Conservation (phyloP, 2,888 invertebrate species). For the Clitarchus hookeri region DNA sequence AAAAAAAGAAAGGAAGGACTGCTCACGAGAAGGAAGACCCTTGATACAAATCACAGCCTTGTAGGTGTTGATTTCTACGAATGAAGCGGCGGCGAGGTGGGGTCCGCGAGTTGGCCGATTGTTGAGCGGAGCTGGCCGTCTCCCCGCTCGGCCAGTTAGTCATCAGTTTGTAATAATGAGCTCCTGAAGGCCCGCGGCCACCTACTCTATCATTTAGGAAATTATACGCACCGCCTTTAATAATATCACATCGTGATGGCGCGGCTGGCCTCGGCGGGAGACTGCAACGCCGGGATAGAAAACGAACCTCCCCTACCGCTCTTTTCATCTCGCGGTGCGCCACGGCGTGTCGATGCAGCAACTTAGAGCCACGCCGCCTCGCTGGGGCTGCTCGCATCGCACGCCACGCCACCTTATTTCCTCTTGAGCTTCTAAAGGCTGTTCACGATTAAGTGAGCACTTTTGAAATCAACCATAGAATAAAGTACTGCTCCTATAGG, state of each 20-base stretch:
- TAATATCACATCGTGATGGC: constrained; percentile 36
- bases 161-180: constrained; percentile 38
- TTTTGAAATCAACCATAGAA: too few species aligned
- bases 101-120: not conserved
- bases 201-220: constrained; percentile 39
- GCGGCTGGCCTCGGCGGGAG: constrained; percentile 14
- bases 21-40: not conserved
- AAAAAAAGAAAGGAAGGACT: not conserved
- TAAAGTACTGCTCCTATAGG: too few species aligned
- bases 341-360: not conserved
- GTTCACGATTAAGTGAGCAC: too few species aligned
- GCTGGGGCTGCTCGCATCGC: not conserved
- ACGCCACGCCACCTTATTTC: not conserved
- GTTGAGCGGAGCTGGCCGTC: not conserved
- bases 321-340: not conserved
- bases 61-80: constrained; percentile 14
- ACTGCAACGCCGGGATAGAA: not conserved
- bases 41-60: constrained; percentile 14
- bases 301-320: not conserved
- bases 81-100: not conserved
- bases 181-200: constrained; percentile 35
- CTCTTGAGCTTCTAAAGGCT: too few species aligned
- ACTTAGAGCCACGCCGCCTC: not conserved
- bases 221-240: constrained; percentile 40
- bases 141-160: constrained; percentile 30